Evolutionary conservation across 1,140 invertebrate species (phyloP), one percentile per base, ranked within the genome.

Genomic region (Araneus ventricosus): DNA sequence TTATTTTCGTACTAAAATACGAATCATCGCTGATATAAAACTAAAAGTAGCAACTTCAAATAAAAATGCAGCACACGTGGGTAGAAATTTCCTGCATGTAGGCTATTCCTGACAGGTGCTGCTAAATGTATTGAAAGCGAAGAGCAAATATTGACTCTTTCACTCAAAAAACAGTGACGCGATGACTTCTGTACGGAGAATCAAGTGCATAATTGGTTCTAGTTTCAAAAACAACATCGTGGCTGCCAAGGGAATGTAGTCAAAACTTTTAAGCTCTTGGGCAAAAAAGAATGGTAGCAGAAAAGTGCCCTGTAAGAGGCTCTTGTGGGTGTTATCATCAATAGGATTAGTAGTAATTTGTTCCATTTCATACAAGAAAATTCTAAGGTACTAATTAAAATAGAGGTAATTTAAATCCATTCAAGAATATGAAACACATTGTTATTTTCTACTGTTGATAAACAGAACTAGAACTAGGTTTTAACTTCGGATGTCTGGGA

Each of bases 161-260:
- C 90, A 67, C 80, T 85, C 90, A 85, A 85, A 67, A 89, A 59
- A 90, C 39, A 75, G 45, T 67, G 67, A 79, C 70, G 67, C 89
- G 37, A 30, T 57, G 89, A 75, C 89, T 57, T 82, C 89, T 82
- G 52, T 37, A 57, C 57, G 6, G 20, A 20, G 89, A 91, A 91
- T 91, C 90, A 91, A 91, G 90, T 91, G 90, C 57, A 67, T 91
- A 91, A 91, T 91, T 91, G 90, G 90, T 67, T 85, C 79, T 27
- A 84, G 22, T 91, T 91, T 85, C 37, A 52, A 24, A 45, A 52
- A 30, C 80, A 82, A 45, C 80, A 41, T 8, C 63, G 27, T 3
- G 39, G 80, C 17, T 45, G 22, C 37, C 22, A 27, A 52, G 80
- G 41, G 37, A 41, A 52, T 82, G 80, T 52, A 45, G 80, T 82